phyloP scores from a whole-genome alignment of 2,888 invertebrate species.

The Podabrus alpinus region DNA sequence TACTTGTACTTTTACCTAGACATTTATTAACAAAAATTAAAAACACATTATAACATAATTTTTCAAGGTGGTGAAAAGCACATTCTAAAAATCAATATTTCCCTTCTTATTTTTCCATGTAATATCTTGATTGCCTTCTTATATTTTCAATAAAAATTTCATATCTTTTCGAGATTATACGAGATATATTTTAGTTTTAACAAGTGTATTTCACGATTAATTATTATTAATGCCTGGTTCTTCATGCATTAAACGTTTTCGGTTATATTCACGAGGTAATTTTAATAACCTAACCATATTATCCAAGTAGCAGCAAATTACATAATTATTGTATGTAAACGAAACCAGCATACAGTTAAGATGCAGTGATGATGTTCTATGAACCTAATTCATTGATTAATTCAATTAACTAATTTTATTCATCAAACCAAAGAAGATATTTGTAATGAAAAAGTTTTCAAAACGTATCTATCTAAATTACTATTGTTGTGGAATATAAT shows the following conservation, averaged over 20 bases:
- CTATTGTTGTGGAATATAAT: too few species aligned
- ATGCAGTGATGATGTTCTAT: background rate
- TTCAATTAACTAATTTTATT: background rate
- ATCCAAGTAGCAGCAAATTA: background rate
- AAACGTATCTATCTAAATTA: background rate
- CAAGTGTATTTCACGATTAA: background rate
- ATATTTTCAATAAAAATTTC: background rate
- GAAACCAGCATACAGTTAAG: background rate
- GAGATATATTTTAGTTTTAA: background rate
- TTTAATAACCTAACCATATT: background rate
- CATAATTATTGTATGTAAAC: background rate
- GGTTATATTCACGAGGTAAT: background rate
- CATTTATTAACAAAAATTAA: constrained; percentile 37
- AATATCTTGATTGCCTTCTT: background rate
- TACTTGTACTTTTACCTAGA: constrained; percentile 36
- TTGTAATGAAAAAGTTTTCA: background rate
- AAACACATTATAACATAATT: constrained; percentile 8
- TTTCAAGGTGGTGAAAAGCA: background rate
- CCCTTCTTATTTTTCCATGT: background rate
- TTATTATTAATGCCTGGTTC: background rate
- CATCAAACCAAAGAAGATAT: background rate
- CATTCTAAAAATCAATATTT: background rate
- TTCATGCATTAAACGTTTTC: background rate
- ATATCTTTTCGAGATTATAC: background rate
- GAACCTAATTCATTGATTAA: background rate